Evolutionary conservation across 2,113 vertebrate species (phyloP), one percentile per base, ranked within the genome.

Genomic region (Strigops habroptila): DNA sequence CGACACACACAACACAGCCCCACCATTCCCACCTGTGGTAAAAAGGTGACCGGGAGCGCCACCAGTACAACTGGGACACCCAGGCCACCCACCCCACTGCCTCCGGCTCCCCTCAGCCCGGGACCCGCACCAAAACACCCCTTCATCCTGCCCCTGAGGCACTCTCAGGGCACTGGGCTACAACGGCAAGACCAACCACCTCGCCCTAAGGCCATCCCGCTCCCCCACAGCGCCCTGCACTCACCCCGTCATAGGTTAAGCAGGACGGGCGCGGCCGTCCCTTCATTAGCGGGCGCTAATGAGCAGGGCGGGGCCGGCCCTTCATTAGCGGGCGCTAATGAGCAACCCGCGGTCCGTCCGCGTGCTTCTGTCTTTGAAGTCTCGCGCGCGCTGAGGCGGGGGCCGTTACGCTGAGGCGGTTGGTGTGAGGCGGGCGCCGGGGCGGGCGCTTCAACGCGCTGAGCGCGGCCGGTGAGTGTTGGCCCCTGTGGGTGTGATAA

Each of bases 171-270:
- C 11, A 6, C 30, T 3, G 5, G 14, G n/a, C 16, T n/a, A 2
- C 2, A 24, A 31, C 6, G 7, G 8, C 10, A 8, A 7, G 9
- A 16, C 3, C 2, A 2, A 3, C 37, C 37, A 14, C 5, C 35
- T 24, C 16, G 6, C 5, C 16, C 10, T 7, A 1, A 9, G 12
- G 1, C 2, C 7, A 1, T 13, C 33, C n/a, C 23, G 0, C n/a
- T 19, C 10, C 35, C 31, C 5, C 37, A 9, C 4, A 33, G 7
- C 21, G 0, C 2, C 35, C 57, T 2, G 6, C 5, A 3, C 16
- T 7, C 67, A 3, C 4, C 12, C 44, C 41, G 62, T 33, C 41
- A 13, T 4, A 4, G 18, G 4, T 24, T 31, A 3, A 14, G 12
- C 10, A 7, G 14, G 6, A 35, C 22, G 6, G 21, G 7, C 2